A percentile compares a stretch with the other conserved stretches of the same genome.
These are phyloP conservation scores for Portunus trituberculatus DNA, from an alignment of 1,140 invertebrate genomes.

Conservation along the genomic window DNA sequence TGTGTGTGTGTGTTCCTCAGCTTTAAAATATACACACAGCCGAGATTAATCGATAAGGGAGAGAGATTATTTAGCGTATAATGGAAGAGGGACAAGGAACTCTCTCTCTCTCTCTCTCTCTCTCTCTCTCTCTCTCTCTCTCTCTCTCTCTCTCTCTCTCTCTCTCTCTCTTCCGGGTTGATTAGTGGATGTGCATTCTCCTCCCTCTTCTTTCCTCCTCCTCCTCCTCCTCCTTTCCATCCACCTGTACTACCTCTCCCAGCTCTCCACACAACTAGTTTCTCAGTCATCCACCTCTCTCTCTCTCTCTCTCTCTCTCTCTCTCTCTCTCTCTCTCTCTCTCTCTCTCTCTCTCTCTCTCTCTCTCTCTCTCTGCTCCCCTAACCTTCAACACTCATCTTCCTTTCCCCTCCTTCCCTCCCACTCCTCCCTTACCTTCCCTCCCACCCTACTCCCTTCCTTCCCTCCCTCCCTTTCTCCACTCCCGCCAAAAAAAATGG, in stretches of 20 bases:
- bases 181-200: not conserved
- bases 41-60: not conserved
- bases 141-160: not conserved
- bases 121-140: not conserved
- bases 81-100: not conserved
- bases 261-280: conserved; percentile 23
- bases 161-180: not conserved
- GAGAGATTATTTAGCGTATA: conserved; percentile 9
- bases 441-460: not conserved
- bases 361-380: not conserved
- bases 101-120: not conserved
- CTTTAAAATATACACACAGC: conserved; percentile 8
- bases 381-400: not conserved
- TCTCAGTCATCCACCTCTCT: conserved; percentile 31
- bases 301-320: not conserved
- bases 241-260: not conserved
- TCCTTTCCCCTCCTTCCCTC: not conserved
- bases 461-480: too few species aligned
- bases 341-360: not conserved
- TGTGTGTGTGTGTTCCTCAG: not conserved
- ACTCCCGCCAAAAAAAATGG: not conserved
- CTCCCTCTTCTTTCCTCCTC: not conserved
- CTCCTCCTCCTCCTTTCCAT: not conserved
- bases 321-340: not conserved
- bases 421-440: not conserved